These are phyloP conservation scores for Pelobates cultripes DNA, from an alignment of 2,797 vertebrate genomes.

Conservation along the genomic window DNA sequence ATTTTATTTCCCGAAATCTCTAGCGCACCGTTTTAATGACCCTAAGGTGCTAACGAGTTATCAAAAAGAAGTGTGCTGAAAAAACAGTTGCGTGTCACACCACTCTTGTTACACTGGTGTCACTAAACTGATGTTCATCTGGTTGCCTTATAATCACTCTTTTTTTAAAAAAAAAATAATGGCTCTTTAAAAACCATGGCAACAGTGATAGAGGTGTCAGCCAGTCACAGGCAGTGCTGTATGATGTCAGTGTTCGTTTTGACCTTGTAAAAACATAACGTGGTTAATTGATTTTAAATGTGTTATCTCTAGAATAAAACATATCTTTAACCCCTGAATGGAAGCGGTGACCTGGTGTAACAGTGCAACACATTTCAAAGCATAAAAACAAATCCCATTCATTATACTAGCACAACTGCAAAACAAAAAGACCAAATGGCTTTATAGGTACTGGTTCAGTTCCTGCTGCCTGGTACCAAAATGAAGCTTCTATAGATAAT, in stretches of 20 bases:
- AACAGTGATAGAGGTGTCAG: conserved; percentile 65
- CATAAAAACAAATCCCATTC: no score
- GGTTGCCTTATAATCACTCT: conserved; percentile 71
- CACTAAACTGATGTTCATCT: conserved; percentile 69
- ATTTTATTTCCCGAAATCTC: no score
- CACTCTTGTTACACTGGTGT: conserved; percentile 62
- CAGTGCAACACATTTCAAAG: no score
- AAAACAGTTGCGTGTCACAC: conserved; percentile 56
- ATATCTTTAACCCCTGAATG: conserved; percentile 2
- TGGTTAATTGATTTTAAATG: conserved; percentile 68
- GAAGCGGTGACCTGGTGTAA: not conserved
- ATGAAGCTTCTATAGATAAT: no score
- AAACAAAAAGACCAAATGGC: no score
- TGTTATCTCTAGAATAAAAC: not conserved
- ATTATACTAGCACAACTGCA: no score
- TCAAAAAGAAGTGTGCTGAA: conserved; percentile 56
- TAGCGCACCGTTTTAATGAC: conserved; percentile 4
- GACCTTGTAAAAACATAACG: conserved; percentile 73
- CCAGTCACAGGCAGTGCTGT: conserved; percentile 60
- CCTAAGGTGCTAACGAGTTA: conserved; percentile 18
- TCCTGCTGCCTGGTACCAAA: no score
- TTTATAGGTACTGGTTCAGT: no score
- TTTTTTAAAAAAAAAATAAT: conserved; percentile 76
- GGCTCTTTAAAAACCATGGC: conserved; percentile 72
- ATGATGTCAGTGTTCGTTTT: conserved; percentile 70